These are phyloP conservation scores for Hydrozoanthus gracilis DNA, from an alignment of 92 coral and sea anemone genomes.

Conservation along the genomic window DNA sequence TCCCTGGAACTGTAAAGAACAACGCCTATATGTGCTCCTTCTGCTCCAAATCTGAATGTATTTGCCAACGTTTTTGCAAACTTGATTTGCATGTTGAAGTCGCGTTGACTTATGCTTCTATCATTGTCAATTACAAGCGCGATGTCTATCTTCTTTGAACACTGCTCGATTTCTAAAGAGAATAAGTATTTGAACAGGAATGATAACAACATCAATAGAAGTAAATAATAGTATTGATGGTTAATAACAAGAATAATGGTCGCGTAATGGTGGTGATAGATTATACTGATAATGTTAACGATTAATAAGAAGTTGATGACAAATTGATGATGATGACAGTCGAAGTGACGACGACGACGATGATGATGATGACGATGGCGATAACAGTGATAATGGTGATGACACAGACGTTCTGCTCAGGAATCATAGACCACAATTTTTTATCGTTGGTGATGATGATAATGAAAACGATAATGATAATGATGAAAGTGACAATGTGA, in stretches of 20 bases:
- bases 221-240: not conserved
- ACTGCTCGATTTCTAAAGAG: slow-evolving; percentile 25
- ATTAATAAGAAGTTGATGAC: no score
- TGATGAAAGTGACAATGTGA: no score
- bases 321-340: no score
- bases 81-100: slow-evolving; percentile 21
- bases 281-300: no score
- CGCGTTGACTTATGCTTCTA: not conserved
- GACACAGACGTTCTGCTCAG: no score
- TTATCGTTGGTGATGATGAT: no score
- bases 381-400: no score
- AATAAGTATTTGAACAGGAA: not conserved
- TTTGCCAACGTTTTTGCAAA: slow-evolving; percentile 40
- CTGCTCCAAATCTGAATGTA: slow-evolving; percentile 16
- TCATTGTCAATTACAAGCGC: slow-evolving; percentile 18
- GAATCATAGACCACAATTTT: no score
- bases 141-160: slow-evolving; percentile 25
- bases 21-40: slow-evolving; percentile 17
- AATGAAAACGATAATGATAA: no score
- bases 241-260: not conserved
- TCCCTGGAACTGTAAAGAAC: slow-evolving; percentile 10
- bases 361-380: no score
- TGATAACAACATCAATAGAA: not conserved
- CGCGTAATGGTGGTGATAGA: no score
- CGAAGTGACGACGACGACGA: no score